These are phyloP conservation scores for Lacanobia oleracea DNA, from an alignment of 2,888 invertebrate species.

Conservation along the genomic window DNA sequence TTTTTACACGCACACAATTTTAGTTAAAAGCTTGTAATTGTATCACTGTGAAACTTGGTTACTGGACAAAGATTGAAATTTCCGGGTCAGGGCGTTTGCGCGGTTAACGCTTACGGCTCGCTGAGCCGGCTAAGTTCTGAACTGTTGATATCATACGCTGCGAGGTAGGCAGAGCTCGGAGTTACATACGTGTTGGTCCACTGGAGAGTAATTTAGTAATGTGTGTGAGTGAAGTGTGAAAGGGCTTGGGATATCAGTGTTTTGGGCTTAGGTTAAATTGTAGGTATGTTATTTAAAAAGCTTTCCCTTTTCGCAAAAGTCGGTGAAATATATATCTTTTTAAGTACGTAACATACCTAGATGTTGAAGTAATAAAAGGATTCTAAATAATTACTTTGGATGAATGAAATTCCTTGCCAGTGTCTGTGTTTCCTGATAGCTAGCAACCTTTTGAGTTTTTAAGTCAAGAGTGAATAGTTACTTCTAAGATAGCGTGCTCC, in stretches of 20 bases:
- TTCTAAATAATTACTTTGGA: no score
- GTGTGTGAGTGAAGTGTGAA: conserved; percentile 1
- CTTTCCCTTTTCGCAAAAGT: no score
- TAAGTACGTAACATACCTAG: no score
- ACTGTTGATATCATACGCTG: conserved; percentile 47
- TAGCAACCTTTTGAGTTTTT: no score
- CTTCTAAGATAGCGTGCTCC: no score
- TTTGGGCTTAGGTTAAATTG: not conserved
- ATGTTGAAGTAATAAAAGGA: no score
- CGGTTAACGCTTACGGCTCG: conserved; percentile 52
- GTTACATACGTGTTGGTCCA: conserved; percentile 11
- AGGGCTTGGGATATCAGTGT: not conserved
- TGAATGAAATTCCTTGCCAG: no score
- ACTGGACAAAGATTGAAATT: conserved; percentile 60
- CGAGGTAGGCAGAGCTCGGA: conserved; percentile 22
- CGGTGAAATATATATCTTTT: no score
- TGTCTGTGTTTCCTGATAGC: no score
- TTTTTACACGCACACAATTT: conserved; percentile 9
- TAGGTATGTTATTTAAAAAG: not conserved
- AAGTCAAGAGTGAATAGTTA: no score
- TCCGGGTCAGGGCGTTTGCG: conserved; percentile 49
- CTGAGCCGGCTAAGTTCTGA: conserved; percentile 55
- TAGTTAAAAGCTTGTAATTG: conserved; percentile 49
- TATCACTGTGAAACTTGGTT: conserved; percentile 39
- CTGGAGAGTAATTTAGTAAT: not conserved